Conservation (phyloP, 2,113 vertebrate genomes). For the Hippocampus mohnikei region DNA sequence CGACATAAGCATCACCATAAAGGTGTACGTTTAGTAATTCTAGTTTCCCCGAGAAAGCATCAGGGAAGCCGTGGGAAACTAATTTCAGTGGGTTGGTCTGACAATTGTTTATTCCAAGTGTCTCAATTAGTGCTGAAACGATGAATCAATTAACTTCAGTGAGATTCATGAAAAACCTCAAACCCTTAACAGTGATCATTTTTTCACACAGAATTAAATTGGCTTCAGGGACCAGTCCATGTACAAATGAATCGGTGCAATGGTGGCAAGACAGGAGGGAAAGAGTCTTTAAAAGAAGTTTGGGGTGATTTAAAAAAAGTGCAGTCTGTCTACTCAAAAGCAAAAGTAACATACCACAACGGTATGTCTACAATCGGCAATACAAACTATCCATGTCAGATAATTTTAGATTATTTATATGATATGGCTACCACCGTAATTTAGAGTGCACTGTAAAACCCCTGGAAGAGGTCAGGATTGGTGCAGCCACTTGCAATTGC, state of each 20-base stretch:
- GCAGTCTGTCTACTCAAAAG: background rate
- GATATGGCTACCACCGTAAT: background rate
- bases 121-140: background rate
- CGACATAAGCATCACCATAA: background rate
- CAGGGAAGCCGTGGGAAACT: background rate
- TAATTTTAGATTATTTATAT: background rate
- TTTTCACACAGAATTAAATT: too few species aligned
- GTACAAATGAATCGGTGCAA: background rate
- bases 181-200: too few species aligned
- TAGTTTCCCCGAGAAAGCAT: background rate
- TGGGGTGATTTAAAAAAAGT: background rate
- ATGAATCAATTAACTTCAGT: background rate
- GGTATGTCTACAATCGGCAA: background rate
- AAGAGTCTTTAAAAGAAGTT: background rate
- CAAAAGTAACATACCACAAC: background rate
- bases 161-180: too few species aligned
- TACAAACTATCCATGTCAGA: background rate
- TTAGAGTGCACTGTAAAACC: background rate
- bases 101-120: background rate
- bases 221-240: too few species aligned
- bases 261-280: background rate
- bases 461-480: background rate
- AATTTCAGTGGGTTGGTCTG: background rate
- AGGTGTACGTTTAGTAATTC: background rate
- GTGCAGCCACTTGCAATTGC: background rate